These are phyloP conservation scores for Andrena haemorrhoa DNA, from an alignment of 2,888 invertebrate genomes.

Conservation along the genomic window DNA sequence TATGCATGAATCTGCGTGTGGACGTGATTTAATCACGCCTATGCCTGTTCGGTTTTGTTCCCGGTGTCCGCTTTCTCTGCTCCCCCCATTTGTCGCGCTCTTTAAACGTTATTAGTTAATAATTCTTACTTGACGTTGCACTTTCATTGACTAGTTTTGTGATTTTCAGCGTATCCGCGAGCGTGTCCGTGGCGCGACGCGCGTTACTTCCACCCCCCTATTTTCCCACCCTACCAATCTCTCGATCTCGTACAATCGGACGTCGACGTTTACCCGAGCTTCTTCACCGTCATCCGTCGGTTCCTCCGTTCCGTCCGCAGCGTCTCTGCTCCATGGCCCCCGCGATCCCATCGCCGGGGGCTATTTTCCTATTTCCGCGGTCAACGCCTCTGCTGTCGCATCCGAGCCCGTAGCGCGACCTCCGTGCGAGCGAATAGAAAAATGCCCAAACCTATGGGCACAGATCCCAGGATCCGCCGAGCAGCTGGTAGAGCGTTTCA, in stretches of 20 bases:
- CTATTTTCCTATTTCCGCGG: constrained; percentile 47
- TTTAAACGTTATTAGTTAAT: constrained; percentile 75
- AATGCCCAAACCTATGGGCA: not conserved
- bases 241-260: constrained; percentile 43
- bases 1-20: not conserved
- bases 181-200: constrained; percentile 60
- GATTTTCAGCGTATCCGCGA: constrained; percentile 73
- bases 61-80: constrained; percentile 35
- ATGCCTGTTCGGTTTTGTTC: constrained; percentile 15
- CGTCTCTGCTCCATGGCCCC: not conserved
- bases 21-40: not conserved
- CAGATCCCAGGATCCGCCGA: constrained; percentile 4
- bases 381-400: constrained; percentile 42
- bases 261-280: constrained; percentile 59
- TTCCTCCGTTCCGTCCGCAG: not conserved
- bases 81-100: constrained; percentile 52
- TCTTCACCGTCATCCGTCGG: constrained; percentile 5
- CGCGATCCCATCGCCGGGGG: constrained; percentile 56
- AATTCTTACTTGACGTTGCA: constrained; percentile 83
- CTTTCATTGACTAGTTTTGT: constrained; percentile 85
- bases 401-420: constrained; percentile 10
- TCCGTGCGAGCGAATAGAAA: not conserved
- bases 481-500: not conserved
- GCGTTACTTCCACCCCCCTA: constrained; percentile 21
- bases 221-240: constrained; percentile 9